These are phyloP conservation scores for Oscheius myriophilus DNA, from an alignment of 2,888 invertebrate genomes.

Conservation along the genomic window DNA sequence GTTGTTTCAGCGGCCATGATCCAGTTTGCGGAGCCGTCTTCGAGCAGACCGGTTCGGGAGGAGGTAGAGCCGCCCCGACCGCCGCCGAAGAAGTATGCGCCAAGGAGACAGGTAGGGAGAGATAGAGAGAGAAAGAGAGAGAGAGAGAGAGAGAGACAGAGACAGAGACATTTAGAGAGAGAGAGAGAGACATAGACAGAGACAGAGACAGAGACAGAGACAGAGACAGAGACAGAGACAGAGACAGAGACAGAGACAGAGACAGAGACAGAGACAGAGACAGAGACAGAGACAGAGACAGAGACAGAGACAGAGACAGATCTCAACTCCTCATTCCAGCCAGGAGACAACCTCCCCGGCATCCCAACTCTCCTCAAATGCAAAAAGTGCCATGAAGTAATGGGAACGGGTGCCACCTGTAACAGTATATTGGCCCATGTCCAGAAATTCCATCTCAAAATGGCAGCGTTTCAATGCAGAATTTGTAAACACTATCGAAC, in stretches of 20 bases:
- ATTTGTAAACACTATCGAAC: constrained; percentile 53
- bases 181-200: no score
- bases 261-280: no score
- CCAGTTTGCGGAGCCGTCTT: constrained; percentile 29
- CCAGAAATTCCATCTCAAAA: constrained; percentile 49
- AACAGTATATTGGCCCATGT: constrained; percentile 44
- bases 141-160: no score
- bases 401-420: constrained; percentile 47
- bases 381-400: constrained; percentile 44
- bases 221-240: no score
- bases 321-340: constrained; percentile 2
- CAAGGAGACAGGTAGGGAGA: constrained; percentile 11
- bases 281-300: no score
- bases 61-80: constrained; percentile 6
- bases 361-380: constrained; percentile 47
- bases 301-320: no score
- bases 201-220: no score
- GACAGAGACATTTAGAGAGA: no score
- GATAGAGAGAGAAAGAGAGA: not conserved
- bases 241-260: no score
- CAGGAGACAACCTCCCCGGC: constrained; percentile 19
- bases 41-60: constrained; percentile 17
- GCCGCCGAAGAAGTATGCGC: constrained; percentile 28
- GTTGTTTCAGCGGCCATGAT: constrained; percentile 13
- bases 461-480: constrained; percentile 52